These are phyloP conservation scores for Sebastes umbrosus DNA, from an alignment of 2,797 vertebrate species.

Conservation along the genomic window DNA sequence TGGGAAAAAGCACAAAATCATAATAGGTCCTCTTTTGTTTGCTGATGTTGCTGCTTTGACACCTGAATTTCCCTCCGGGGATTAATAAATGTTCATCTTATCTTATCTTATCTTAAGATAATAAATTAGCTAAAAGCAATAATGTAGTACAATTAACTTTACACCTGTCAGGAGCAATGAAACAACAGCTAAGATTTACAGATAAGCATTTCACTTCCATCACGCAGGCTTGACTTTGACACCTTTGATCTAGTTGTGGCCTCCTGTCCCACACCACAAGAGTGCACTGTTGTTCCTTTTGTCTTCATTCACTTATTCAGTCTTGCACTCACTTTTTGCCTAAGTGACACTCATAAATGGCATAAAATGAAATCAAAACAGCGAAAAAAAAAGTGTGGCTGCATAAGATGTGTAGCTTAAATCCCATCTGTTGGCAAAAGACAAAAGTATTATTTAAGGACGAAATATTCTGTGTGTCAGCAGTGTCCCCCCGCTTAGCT, in stretches of 20 bases:
- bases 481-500: conserved; percentile 24
- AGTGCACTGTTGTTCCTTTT: conserved; percentile 71
- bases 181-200: neutral
- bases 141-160: neutral
- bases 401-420: neutral
- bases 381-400: neutral
- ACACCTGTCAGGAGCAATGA: neutral
- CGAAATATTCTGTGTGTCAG: conserved; percentile 37
- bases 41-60: no score
- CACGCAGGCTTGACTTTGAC: neutral
- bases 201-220: neutral
- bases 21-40: no score
- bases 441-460: conserved; percentile 32
- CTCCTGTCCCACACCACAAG: conserved; percentile 66
- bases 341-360: neutral
- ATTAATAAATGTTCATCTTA: no score
- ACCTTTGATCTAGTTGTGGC: conserved; percentile 35
- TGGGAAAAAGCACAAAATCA: no score
- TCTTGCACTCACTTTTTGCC: neutral
- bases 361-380: neutral
- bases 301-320: conserved; percentile 13
- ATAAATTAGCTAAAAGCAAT: neutral
- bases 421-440: conserved; percentile 13
- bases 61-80: no score
- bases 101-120: neutral